Conservation (phyloP, 2,797 vertebrate genomes). For the Chelonia mydas region DNA sequence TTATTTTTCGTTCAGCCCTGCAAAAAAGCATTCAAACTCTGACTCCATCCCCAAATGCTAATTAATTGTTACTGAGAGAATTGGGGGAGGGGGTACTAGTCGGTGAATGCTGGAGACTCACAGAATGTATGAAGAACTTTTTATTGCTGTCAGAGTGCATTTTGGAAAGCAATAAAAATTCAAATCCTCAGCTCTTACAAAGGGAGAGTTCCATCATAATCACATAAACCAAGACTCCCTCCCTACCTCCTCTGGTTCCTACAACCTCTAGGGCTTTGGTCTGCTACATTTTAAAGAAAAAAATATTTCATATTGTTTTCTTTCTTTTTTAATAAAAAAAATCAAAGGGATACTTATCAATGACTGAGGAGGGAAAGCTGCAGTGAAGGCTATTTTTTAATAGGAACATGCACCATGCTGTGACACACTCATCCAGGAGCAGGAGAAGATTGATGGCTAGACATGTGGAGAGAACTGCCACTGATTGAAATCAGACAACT, state of each 20-base stretch:
- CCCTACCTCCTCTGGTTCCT: conserved; percentile 21
- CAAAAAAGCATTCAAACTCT: not conserved
- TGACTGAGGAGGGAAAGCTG: conserved; percentile 72
- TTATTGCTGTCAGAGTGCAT: not conserved
- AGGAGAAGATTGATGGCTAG: conserved; percentile 85
- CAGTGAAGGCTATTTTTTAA: conserved; percentile 81
- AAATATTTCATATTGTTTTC: conserved; percentile 75
- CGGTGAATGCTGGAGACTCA: not conserved
- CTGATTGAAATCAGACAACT: conserved; percentile 90
- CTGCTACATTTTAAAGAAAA: not conserved
- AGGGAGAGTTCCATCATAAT: conserved; percentile 29
- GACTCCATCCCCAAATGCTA: not conserved
- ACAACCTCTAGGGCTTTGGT: conserved; percentile 3
- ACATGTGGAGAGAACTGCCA: conserved; percentile 84
- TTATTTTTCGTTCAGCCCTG: conserved; percentile 16
- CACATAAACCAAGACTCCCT: conserved; percentile 16
- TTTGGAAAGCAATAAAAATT: not conserved
- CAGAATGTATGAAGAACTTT: not conserved
- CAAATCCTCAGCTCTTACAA: not conserved
- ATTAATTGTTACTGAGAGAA: not conserved
- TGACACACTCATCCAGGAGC: conserved; percentile 82
- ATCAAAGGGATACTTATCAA: conserved; percentile 81
- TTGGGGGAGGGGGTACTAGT: not conserved
- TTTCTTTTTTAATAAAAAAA: conserved; percentile 81
- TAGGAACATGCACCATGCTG: conserved; percentile 82